Evolutionary conservation across 2,797 vertebrate species (phyloP).

Genomic region (Xiphophorus birchmanni): DNA sequence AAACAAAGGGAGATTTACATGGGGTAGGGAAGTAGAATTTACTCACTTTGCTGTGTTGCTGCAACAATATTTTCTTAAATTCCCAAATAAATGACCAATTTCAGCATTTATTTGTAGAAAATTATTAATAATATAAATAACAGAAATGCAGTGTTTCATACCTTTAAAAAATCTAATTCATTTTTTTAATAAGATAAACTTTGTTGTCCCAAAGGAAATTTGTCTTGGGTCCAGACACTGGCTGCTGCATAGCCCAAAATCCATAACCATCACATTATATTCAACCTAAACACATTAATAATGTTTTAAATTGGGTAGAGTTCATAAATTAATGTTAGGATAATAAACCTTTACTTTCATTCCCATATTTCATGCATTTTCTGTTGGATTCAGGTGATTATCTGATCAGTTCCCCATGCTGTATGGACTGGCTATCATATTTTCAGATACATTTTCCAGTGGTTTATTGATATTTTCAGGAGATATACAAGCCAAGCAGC

Average conservation of each 20-base stretch:
- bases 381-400: neutral
- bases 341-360: neutral
- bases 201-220: neutral
- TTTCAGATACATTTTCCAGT: neutral
- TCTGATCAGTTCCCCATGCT: neutral
- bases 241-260: neutral
- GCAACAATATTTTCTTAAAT: neutral
- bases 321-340: neutral
- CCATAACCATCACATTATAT: neutral
- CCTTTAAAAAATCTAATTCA: neutral
- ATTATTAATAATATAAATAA: neutral
- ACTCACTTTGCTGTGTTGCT: neutral
- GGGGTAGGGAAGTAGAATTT: conserved; percentile 40
- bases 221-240: neutral
- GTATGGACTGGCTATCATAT: neutral
- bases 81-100: no score
- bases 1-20: conserved; percentile 60
- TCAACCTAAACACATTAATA: neutral
- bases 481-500: neutral
- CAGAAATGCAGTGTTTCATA: neutral
- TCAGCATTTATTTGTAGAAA: neutral
- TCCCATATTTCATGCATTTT: neutral
- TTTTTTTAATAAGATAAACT: neutral
- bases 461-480: neutral
- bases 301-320: neutral